Evolutionary conservation across 2,797 vertebrate genomes (phyloP).

Genomic region (Myoxocephalus aenaeus): DNA sequence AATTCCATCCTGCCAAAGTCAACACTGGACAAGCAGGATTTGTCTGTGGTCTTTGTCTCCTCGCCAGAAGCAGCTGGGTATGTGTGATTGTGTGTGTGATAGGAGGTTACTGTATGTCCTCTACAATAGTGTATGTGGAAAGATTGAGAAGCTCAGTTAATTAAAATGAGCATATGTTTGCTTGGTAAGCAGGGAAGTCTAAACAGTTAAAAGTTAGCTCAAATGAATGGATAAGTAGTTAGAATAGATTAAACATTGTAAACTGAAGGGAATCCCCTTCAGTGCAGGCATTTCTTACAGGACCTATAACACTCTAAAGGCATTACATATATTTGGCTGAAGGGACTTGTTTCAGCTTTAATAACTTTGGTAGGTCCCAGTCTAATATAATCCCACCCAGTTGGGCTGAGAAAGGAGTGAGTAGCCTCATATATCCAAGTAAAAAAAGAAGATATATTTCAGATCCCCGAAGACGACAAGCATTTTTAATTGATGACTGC

Average conservation of each 20-base stretch:
- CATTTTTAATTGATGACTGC: conserved; percentile 54
- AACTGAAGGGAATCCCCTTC: conserved; percentile 45
- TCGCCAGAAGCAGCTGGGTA: background rate
- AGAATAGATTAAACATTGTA: background rate
- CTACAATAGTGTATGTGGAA: background rate
- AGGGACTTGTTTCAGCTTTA: conserved; percentile 46
- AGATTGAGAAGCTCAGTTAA: background rate
- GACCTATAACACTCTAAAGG: conserved; percentile 33
- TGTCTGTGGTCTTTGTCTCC: background rate
- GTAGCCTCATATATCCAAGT: conserved; percentile 30
- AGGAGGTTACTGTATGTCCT: background rate
- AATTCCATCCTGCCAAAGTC: background rate
- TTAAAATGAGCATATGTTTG: background rate
- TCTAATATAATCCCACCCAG: conserved; percentile 50
- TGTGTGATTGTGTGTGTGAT: background rate
- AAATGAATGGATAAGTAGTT: background rate
- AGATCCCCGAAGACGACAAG: conserved; percentile 43
- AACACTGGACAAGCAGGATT: background rate
- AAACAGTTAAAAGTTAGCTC: background rate
- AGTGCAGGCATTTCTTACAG: conserved; percentile 43
- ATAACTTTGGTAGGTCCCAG: conserved; percentile 50
- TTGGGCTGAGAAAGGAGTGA: conserved; percentile 33
- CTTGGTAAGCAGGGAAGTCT: background rate
- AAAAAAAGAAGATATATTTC: conserved; percentile 33
- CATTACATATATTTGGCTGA: conserved; percentile 44